Conservation (phyloP, 1,140 invertebrate genomes). For the Micrasema minimum region DNA sequence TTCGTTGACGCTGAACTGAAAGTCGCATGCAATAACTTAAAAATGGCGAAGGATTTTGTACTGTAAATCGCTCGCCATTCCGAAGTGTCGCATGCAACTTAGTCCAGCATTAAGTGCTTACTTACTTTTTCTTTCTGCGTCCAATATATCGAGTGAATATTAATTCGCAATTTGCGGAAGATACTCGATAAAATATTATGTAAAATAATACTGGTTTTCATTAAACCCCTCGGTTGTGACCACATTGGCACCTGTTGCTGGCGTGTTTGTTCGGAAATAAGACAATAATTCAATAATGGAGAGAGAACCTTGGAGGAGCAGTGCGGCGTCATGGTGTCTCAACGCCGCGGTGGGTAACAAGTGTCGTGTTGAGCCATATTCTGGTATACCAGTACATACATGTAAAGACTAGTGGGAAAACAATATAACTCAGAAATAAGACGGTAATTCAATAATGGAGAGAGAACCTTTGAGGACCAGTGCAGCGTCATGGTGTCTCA, state of each 20-base stretch:
- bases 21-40: too few relatives aligned
- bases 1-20: too few relatives aligned
- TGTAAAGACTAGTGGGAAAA: not conserved
- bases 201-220: too few relatives aligned
- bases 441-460: constrained; percentile 8
- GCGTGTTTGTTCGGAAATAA: not conserved
- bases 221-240: not conserved
- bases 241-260: constrained; percentile 7
- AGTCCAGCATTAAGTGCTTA: too few relatives aligned
- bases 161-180: too few relatives aligned
- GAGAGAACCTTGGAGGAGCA: constrained; percentile 1
- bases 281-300: constrained; percentile 9
- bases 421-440: not conserved
- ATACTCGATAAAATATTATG: too few relatives aligned
- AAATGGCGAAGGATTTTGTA: too few relatives aligned
- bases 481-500: constrained; percentile 27
- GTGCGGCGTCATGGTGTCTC: constrained; percentile 29
- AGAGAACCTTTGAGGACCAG: not conserved
- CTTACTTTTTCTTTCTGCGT: too few relatives aligned
- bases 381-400: not conserved
- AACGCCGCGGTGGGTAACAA: constrained; percentile 27
- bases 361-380: not conserved
- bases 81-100: too few relatives aligned
- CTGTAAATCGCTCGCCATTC: too few relatives aligned
- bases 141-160: too few relatives aligned